Evolutionary conservation across 2,888 invertebrate species (phyloP), one percentile per base, ranked within the genome.

Genomic region (Oscheius onirici): DNA sequence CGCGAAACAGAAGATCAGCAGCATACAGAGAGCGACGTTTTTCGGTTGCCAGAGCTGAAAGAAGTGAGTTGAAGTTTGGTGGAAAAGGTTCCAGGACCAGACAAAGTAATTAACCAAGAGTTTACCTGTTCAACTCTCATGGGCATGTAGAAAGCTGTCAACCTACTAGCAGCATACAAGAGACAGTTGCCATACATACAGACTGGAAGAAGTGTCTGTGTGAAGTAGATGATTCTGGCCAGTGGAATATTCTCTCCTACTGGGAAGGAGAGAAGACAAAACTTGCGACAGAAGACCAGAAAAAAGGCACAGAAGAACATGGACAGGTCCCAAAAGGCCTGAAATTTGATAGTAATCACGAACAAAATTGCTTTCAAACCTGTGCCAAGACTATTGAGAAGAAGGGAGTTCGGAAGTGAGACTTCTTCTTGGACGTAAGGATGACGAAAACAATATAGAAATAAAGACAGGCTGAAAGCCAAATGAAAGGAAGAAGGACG

Each of bases 1-100:
- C 1, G 49, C 46, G 5, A 63, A 26, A 8, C n/a, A 24, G 10
- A 15, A 24, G 2, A 49, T 63, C 15, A 63, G 26, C 22, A 63
- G 2, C 46, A 49, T 63, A 11, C 24, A 17, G 8, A 63, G 24
- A n/a, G 46, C 24, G 8, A 63, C 26, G 20, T 63, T 63, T 26
- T 46, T 46, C n/a, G 63, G 44, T 2, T 46, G 24, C 63, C 63
- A 63, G n/a, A 63, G 46, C 63, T 63, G 26, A 61, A 61, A 24
- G n/a, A n/a, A n/a, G n/a, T n/a, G n/a, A n/a, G n/a, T n/a, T n/a
- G n/a, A n/a, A n/a, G n/a, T n/a, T n/a, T n/a, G n/a, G 46, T 15
- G 46, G n/a, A 46, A 46, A 46, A 6, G 11, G 20, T 46, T 46
- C 46, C 8, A 8, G 10, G 15, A 11, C 43, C 43, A 43, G 43